Evolutionary conservation across 2,888 invertebrate genomes (phyloP), one percentile per base, ranked within the genome.

Genomic region (Barypeithes pellucidus): DNA sequence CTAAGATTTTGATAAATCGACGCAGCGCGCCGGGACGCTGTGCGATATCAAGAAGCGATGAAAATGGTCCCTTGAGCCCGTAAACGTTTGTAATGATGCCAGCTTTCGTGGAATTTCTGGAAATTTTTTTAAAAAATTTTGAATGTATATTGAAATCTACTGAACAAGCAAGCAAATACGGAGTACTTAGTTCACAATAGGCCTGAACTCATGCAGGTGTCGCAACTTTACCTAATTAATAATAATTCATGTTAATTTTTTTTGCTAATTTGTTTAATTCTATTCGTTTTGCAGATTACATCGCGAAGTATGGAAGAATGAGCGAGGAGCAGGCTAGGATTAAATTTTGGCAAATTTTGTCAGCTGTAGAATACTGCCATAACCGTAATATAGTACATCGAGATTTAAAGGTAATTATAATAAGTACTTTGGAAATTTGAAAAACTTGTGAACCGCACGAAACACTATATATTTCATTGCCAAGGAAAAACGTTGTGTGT

Each of bases 281-380:
- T 29, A 8, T 29, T 29, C 7, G n/a, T 33, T 18, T 72, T 74
- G 1, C 87, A 94, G 96, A 96, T 89, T 95, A 97, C 86, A 95
- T 97, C 82, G 97, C 98, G 66, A 91, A 94, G 80, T 95, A 94
- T 83, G 97, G 97, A n/a, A 89, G 96, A 76, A 95, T 99, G 94
- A 92, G 94, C 20, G 99, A 99, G 87, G 90, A 93, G 77, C 94
- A 96, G 66, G 98, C 98, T 7, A 89, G 97, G 65, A 90, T 92
- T 77, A 97, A 96, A 86, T 99, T 99, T 89, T 95, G 95, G 92
- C 98, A 99, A 89, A 98, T 99, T 81, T 89, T 99, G 72, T 94
- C 95, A 18, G 98, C 98, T 66, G 97, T 99, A 75, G 96, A 98
- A 86, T 98, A 98, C 87, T 97, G 98, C 85, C 98, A 99, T 86